Conservation (phyloP, 2,113 vertebrate genomes). For the Lepidothrix coronata region DNA sequence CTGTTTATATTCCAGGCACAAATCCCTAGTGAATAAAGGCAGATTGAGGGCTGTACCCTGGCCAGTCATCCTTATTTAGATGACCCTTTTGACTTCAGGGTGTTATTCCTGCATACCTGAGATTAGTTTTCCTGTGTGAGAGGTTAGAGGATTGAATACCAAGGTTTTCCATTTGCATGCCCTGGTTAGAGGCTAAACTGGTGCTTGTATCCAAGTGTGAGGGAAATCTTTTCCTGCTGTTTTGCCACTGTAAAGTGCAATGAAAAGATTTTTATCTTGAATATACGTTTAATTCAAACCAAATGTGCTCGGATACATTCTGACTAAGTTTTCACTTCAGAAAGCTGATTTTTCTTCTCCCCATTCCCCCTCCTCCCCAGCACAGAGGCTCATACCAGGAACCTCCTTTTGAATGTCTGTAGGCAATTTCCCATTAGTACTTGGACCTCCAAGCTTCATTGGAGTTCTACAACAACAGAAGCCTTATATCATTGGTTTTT, state of each 20-base stretch:
- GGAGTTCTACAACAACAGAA: conserved; percentile 10
- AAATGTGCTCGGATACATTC: background rate
- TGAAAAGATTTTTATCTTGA: background rate
- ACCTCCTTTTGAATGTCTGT: background rate
- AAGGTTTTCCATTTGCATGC: background rate
- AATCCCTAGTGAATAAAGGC: background rate
- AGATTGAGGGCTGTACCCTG: background rate
- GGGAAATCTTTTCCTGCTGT: background rate
- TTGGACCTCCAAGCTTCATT: background rate
- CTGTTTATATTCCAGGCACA: background rate
- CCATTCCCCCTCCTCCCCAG: background rate
- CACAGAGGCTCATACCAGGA: background rate
- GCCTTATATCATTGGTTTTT: background rate
- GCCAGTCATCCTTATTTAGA: background rate
- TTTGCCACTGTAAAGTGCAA: background rate
- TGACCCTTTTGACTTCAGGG: background rate
- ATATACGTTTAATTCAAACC: background rate
- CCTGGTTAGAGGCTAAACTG: background rate
- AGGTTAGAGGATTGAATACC: background rate
- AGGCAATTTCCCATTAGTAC: background rate
- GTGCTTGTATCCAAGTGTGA: background rate
- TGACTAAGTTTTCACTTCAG: background rate
- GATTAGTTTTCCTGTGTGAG: background rate
- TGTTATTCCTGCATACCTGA: background rate
- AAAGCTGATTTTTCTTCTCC: background rate